Base-by-base conservation (phyloP, 1,140 invertebrate species). In the Solenopsis fugax region DNA sequence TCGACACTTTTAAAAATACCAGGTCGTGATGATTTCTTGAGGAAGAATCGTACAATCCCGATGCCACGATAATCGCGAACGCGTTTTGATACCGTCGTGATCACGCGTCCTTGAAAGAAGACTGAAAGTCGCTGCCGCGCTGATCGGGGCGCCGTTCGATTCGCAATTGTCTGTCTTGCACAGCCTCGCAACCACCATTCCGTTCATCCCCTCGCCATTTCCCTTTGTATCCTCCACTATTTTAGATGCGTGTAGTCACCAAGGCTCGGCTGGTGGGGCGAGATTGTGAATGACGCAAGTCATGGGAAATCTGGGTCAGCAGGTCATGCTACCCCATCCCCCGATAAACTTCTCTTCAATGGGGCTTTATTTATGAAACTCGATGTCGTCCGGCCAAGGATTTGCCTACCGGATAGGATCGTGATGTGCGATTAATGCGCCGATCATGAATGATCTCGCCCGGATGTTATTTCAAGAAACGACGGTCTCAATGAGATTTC, bases 211-310 rank as follows among this genome's bases (percentile, higher is more conserved):
- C 73, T 76, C 54, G 65, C 65, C 71, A 60, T 67, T 64, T 65
- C 62, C 60, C 75, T 85, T 65, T 73, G 29, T 80, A 56, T 88
- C 80, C 64, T 64, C 73, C 87, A 77, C 84, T 85, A 71, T 82
- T 91, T 81, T 62, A 90, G 84, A 90, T 92, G 87, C 77, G 87
- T 89, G 88, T 91, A 82, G 87, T 88, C 73, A 88, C 81, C 92
- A 78, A 85, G 75, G 84, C 71, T 84, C 81, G 86, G 76, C 62
- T 76, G 80, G 91, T 89, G 92, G 92, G 93, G 93, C 91, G 90
- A 92, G 90, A 92, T 95, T 93, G 93, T 95, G 94, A 95, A 95
- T 95, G 95, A 95, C 95, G 95, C 93, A 95, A 93, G 93, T 91
- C 81, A 91, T 91, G 91, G 87, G 91, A 92, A 94, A 95, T 95